Evolutionary conservation across 2,888 invertebrate genomes (phyloP), one percentile per base, ranked within the genome.

Genomic region (Metallyticus violacea): DNA sequence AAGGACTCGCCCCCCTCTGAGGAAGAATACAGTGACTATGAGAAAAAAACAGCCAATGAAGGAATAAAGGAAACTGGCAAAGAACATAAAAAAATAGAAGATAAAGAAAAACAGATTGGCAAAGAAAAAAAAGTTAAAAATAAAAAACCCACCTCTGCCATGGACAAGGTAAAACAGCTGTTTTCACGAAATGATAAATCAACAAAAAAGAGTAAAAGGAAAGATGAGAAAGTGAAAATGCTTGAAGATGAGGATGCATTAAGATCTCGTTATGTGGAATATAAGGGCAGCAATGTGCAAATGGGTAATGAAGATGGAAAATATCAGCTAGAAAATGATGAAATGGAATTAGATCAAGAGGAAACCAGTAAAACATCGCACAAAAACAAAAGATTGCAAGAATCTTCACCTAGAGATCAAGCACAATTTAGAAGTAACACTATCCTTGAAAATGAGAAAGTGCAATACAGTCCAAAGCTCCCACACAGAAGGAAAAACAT

Each of bases 121-220:
- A 76, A 76, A 26, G 78, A 9, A 81, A 94, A 89, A 94, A 94
- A 26, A 94, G 94, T 90, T 93, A 93, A 82, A 92, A 87, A 87
- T 78, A 87, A 93, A 86, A 96, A 96, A 91, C 95, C 95, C 90
- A 92, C 94, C 89, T 95, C 95, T 91, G 94, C 95, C 90, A 93
- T 96, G 89, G 95, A 96, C 91, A 96, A 95, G 93, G 93, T 95
- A 89, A 96, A 96, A 90, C 96, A 96, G 91, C 93, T 96, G 90
- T 96, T 96, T 92, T 95, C 94, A 90, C 93, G 95, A 90, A 95
- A 95, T 92, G 94, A 94, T 92, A 94, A 94, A 92, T 94, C 94
- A 91, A 94, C 94, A 91, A 94, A 94, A 89, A 93, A 93, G 88
- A 94, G 93, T 90, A 91, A 85, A 77, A 85, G 28, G 27, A 87